Evolutionary conservation across 2,888 invertebrate species (phyloP).

Genomic region (Cordilura impudica): DNA sequence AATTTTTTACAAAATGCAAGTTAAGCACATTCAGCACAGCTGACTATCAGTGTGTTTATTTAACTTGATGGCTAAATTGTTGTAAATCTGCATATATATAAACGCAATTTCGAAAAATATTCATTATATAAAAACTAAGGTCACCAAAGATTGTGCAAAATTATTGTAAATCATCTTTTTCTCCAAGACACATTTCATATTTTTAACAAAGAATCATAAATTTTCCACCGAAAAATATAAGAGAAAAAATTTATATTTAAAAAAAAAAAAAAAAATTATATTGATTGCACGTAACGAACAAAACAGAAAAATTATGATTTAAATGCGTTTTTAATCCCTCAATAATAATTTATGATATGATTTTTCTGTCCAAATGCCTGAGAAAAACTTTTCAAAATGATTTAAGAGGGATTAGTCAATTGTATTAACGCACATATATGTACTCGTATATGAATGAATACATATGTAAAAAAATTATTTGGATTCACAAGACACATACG

Average conservation of each 20-base stretch:
- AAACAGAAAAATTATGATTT: slow-evolving; percentile 58
- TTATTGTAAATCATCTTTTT: slow-evolving; percentile 4
- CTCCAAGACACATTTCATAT: slow-evolving; percentile 1
- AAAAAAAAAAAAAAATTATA: slow-evolving; percentile 2
- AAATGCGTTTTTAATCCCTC: slow-evolving; percentile 57
- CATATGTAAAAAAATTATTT: neutral
- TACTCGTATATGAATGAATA: no score
- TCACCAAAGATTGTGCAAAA: neutral
- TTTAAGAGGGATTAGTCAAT: slow-evolving; percentile 55
- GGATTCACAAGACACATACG: neutral
- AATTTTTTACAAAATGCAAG: no score
- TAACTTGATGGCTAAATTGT: no score
- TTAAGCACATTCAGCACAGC: no score
- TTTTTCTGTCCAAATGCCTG: neutral
- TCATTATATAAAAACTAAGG: neutral
- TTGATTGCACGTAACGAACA: slow-evolving; percentile 10
- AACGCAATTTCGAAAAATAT: no score
- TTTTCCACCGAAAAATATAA: slow-evolving; percentile 5
- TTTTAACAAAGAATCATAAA: slow-evolving; percentile 48
- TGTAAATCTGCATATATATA: no score
- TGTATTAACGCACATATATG: slow-evolving; percentile 44
- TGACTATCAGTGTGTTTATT: no score
- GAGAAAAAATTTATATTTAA: no score
- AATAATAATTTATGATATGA: slow-evolving; percentile 51
- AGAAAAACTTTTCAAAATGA: slow-evolving; percentile 33